These are phyloP conservation scores for Apogon hyalosoma DNA, from an alignment of 2,797 vertebrate species.

Conservation along the genomic window DNA sequence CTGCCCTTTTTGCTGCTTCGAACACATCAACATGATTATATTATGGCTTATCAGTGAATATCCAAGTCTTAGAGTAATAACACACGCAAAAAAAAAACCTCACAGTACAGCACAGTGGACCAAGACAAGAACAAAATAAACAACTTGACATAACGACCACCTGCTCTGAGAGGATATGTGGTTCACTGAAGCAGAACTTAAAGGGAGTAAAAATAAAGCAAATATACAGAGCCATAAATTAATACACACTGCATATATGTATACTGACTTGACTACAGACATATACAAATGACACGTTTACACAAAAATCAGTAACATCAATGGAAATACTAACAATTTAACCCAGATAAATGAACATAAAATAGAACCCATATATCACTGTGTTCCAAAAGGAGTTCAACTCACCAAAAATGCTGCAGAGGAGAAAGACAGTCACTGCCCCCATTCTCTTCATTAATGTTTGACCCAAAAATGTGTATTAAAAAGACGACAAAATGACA, in stretches of 20 bases:
- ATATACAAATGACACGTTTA: not conserved
- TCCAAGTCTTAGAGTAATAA: not conserved
- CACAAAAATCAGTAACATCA: not conserved
- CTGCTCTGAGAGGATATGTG: constrained; percentile 73
- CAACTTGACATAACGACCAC: constrained; percentile 35
- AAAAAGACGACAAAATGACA: too few relatives aligned
- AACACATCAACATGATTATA: too few relatives aligned
- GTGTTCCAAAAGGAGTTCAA: not conserved
- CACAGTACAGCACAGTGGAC: not conserved
- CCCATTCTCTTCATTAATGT: constrained; percentile 44
- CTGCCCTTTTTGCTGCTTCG: too few relatives aligned
- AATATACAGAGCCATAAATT: not conserved
- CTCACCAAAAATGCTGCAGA: constrained; percentile 68
- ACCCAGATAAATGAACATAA: too few relatives aligned
- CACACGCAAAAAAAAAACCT: not conserved
- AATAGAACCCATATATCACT: too few relatives aligned
- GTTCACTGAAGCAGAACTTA: constrained; percentile 77
- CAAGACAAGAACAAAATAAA: not conserved
- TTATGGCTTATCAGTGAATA: too few relatives aligned
- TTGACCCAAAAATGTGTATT: constrained; percentile 1
- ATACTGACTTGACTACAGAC: not conserved
- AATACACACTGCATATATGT: not conserved
- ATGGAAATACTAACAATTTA: not conserved
- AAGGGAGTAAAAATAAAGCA: constrained; percentile 20
- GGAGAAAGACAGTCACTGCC: constrained; percentile 31